Conservation (phyloP, 2,888 invertebrate genomes). For the Onchidella celtica region DNA sequence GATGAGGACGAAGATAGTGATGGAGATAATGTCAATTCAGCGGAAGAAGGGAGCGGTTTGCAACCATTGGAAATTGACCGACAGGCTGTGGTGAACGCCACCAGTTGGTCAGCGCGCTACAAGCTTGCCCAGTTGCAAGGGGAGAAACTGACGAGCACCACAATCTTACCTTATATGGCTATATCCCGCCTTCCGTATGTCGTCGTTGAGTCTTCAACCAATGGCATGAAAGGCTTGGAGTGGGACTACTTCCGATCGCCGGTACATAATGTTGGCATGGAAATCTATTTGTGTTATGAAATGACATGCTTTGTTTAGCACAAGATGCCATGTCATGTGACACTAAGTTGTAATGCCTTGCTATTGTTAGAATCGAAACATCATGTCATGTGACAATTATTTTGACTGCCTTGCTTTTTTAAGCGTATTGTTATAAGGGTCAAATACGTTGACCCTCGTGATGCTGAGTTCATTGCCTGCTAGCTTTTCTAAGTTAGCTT, state of each 20-base stretch:
- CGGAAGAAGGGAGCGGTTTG: not conserved
- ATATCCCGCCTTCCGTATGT: not conserved
- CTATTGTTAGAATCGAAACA: no score
- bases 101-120: not conserved
- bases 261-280: constrained; percentile 44
- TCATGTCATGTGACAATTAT: no score
- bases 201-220: constrained; percentile 6
- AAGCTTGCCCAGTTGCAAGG: not conserved
- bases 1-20: not conserved
- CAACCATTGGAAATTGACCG: not conserved
- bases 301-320: not conserved
- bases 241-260: constrained; percentile 32
- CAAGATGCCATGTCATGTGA: no score
- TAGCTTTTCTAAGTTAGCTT: no score
- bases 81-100: not conserved
- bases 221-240: constrained; percentile 16
- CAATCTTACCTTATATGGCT: constrained; percentile 10
- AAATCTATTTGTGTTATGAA: not conserved
- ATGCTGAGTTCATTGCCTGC: no score
- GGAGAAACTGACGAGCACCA: not conserved
- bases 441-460: no score
- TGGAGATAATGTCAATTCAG: not conserved
- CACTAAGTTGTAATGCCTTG: no score
- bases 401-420: no score
- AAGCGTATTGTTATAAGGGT: no score